A percentile compares a stretch with the other conserved stretches of the same genome.
These are phyloP conservation scores for Phylloscopus collybita DNA, from an alignment of 2,797 vertebrate species.

Conservation along the genomic window DNA sequence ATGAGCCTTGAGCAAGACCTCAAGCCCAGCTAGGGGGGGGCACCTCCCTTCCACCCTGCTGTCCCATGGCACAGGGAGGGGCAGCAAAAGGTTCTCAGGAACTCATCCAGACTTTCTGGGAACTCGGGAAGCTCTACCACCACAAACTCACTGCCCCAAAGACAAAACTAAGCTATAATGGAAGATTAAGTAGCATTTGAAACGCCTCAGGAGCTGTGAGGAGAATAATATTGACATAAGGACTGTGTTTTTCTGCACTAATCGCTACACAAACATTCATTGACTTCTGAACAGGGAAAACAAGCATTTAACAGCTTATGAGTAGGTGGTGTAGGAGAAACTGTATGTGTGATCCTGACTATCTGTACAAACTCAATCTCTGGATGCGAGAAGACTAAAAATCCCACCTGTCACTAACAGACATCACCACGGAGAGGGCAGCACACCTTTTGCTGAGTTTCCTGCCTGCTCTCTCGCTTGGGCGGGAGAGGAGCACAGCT, in stretches of 20 bases:
- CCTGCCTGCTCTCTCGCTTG: neutral
- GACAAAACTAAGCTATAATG: neutral
- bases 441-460: neutral
- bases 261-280: constrained; percentile 2
- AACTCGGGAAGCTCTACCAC: neutral
- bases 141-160: neutral
- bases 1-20: neutral
- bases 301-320: constrained; percentile 48
- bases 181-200: neutral
- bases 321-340: constrained; percentile 64
- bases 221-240: constrained; percentile 47
- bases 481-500: neutral
- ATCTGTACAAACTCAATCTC: neutral
- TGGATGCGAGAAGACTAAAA: neutral
- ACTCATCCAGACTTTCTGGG: neutral
- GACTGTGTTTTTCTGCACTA: constrained; percentile 27
- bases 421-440: neutral
- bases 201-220: neutral
- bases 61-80: neutral
- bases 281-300: constrained; percentile 29
- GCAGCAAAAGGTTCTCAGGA: neutral
- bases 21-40: neutral
- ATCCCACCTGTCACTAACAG: neutral
- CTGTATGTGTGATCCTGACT: neutral
- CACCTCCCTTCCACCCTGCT: neutral